Base-by-base conservation (phyloP, 1,140 invertebrate genomes). In the Proctacanthus coquilletti region DNA sequence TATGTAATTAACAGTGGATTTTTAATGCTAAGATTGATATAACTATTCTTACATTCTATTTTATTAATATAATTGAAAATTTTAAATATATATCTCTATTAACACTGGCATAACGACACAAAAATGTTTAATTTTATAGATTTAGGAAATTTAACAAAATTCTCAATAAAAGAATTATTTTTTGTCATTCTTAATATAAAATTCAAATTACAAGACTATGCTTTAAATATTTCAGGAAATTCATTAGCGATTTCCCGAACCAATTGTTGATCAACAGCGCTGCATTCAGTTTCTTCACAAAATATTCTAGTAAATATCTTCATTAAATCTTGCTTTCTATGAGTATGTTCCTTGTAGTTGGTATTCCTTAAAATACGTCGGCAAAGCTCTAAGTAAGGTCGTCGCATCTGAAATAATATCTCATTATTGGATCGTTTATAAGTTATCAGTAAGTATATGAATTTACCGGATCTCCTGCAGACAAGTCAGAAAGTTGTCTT, bases 301-400 rank as follows among this genome's bases (percentile, higher is more conserved):
- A 85, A 81, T 52, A 87, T 85, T 35, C 80, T 66, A 18, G 80
- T 81, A 48, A 85, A 84, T 48, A 80, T 80, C 52, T 81, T 80
- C 42, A 82, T 64, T 14, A 87, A 63, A 55, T 85, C 82, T 42
- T 81, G 75, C 14, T 70, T 69, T 4, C 80, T 70, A 61, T 85
- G 81, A 36, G 70, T 63, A 57, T 84, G 80, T 30, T 81, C 72
- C 10, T 69, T 68, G 49, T 83, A 84, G 42, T 76, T 77, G 3
- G 80, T 77, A 45, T 80, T 83, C 32, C 79, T 69, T 40, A 87
- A 66, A 6, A 85, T 77, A 43, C 79, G 66, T 46, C 79, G 69
- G 45, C 81, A 81, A 19, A 85, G 65, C 49, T 80, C 72, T 23
- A 87, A 64, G 59, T 84, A 85, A 50, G 76, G 71, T 37, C 74